Evolutionary conservation across 2,113 vertebrate genomes (phyloP).

Genomic region (Rhinoptilus africanus): DNA sequence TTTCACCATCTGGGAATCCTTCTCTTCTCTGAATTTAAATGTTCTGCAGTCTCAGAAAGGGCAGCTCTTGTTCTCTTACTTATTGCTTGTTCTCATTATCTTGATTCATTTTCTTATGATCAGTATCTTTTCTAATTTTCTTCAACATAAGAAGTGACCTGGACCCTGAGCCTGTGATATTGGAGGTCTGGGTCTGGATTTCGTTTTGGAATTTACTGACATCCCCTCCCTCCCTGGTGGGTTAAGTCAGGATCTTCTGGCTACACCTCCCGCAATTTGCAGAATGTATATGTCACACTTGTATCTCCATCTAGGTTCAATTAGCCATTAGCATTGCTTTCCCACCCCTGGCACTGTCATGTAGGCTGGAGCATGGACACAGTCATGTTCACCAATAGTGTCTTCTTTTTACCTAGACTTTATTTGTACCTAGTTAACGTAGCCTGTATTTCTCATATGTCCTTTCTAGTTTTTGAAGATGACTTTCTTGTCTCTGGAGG

Average conservation of each 20-base stretch:
- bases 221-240: rapidly evolving
- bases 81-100: background rate
- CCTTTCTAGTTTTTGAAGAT: background rate
- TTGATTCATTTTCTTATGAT: background rate
- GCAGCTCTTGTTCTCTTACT: background rate
- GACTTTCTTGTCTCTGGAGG: background rate
- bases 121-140: background rate
- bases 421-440: background rate
- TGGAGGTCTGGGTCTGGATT: background rate
- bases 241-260: background rate
- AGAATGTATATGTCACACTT: rapidly evolving
- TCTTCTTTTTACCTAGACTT: background rate
- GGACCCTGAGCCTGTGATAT: background rate
- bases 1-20: background rate
- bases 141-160: background rate
- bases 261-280: background rate
- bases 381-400: background rate
- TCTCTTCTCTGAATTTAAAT: background rate
- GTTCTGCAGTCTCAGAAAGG: background rate
- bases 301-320: background rate
- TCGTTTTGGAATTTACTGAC: background rate
- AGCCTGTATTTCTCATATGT: background rate
- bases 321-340: background rate
- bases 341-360: background rate
- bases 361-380: background rate